phyloP scores from a whole-genome alignment of 2,888 invertebrate species.

The Ischnura elegans region DNA sequence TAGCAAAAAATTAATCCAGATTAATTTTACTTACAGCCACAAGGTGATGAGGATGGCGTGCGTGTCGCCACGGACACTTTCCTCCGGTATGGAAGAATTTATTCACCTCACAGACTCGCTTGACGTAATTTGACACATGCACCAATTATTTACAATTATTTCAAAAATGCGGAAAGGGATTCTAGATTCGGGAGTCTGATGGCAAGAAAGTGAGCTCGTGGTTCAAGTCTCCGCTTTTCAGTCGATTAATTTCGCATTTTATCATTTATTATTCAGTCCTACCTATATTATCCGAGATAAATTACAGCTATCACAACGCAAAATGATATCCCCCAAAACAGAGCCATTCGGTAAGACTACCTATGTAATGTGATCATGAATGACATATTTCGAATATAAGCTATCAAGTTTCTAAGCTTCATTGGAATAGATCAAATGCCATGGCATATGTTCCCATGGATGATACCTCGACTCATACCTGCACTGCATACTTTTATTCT shows the following conservation, averaged over 20 bases:
- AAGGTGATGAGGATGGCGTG: conserved; percentile 73
- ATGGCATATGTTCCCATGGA: too few relatives aligned
- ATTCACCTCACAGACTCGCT: background rate
- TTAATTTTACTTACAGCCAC: conserved; percentile 30
- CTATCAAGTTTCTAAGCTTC: too few relatives aligned
- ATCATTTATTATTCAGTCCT: background rate
- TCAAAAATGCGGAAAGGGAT: background rate
- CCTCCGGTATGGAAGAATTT: background rate
- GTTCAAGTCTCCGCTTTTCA: background rate
- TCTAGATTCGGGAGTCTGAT: background rate
- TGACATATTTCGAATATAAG: too few relatives aligned
- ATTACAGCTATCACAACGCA: background rate
- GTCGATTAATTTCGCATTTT: background rate
- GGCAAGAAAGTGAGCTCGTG: too few relatives aligned
- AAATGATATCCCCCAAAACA: background rate
- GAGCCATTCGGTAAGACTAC: too few relatives aligned
- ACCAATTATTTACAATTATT: background rate
- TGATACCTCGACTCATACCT: too few relatives aligned
- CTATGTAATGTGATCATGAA: too few relatives aligned
- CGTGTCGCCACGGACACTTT: background rate
- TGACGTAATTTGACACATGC: background rate
- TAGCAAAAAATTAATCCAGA: conserved; percentile 71
- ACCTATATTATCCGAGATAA: too few relatives aligned
- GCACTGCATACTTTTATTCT: too few relatives aligned
- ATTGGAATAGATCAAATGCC: too few relatives aligned